Conservation (phyloP, 2,797 vertebrate species). For the Paratrypauchen microcephalus region DNA sequence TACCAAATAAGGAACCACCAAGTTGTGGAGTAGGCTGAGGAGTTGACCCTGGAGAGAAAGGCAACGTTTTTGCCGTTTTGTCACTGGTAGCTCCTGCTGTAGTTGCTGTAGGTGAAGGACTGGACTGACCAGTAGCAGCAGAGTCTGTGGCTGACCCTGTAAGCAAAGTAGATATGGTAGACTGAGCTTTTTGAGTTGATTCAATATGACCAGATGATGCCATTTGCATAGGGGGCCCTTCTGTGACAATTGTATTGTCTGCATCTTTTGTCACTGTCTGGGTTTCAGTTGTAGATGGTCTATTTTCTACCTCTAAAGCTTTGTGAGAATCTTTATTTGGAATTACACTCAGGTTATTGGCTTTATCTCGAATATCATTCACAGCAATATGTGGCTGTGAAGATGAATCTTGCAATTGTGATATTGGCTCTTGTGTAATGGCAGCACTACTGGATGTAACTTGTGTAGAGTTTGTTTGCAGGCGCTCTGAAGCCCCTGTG, state of each 20-base stretch:
- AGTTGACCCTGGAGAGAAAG: conserved; percentile 64
- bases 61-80: conserved; percentile 52
- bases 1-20: conserved; percentile 69
- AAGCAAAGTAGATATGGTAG: conserved; percentile 57
- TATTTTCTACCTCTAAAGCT: conserved; percentile 17
- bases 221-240: conserved; percentile 39
- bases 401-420: conserved; percentile 39
- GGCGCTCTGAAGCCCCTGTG: conserved; percentile 10
- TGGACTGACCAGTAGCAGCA: conserved; percentile 32
- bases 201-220: conserved; percentile 35
- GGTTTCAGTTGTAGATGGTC: conserved; percentile 26
- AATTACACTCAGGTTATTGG: conserved; percentile 35
- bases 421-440: conserved; percentile 35
- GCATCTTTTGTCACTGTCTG: conserved; percentile 30
- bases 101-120: conserved; percentile 23
- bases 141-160: conserved; percentile 53
- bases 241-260: conserved; percentile 19
- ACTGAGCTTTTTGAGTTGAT: conserved; percentile 27
- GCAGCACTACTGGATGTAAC: conserved; percentile 17
- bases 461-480: conserved; percentile 2
- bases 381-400: conserved; percentile 37
- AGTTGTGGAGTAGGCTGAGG: conserved; percentile 62
- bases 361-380: conserved; percentile 24
- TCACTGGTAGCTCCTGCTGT: conserved; percentile 54
- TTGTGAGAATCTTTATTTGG: conserved; percentile 14